Conservation (phyloP, 1,140 invertebrate species). For the Psix sp. region DNA sequence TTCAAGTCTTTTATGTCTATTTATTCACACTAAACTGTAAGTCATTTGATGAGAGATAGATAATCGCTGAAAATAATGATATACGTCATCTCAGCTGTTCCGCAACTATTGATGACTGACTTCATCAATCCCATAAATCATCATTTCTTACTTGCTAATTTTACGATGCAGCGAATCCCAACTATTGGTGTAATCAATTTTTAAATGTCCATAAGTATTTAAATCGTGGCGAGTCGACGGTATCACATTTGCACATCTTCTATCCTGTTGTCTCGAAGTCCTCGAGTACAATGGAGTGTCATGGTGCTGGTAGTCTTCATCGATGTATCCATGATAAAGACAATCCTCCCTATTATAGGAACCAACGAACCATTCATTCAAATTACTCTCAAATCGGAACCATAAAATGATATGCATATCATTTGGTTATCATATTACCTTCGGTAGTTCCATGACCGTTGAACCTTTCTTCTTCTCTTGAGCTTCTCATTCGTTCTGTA, state of each 20-base stretch:
- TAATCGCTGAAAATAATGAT: slow-evolving; percentile 19
- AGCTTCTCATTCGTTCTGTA: slow-evolving; percentile 50
- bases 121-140: slow-evolving; percentile 49
- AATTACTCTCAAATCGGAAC: background rate
- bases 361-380: slow-evolving; percentile 10
- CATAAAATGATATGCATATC: background rate
- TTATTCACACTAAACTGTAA: slow-evolving; percentile 24
- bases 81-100: slow-evolving; percentile 27
- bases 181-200: slow-evolving; percentile 85
- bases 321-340: slow-evolving; percentile 58
- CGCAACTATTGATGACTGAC: slow-evolving; percentile 27
- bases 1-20: too few species aligned
- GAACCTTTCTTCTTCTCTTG: slow-evolving; percentile 59
- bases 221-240: slow-evolving; percentile 77
- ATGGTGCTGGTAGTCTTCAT: slow-evolving; percentile 47
- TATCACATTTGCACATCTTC: slow-evolving; percentile 59
- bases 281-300: slow-evolving; percentile 54
- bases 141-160: slow-evolving; percentile 77
- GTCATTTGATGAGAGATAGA: background rate
- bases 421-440: slow-evolving; percentile 31
- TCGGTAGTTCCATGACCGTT: slow-evolving; percentile 52
- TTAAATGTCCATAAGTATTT: slow-evolving; percentile 83
- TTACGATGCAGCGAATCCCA: slow-evolving; percentile 83
- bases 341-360: slow-evolving; percentile 55
- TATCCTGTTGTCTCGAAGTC: slow-evolving; percentile 54